Conservation (phyloP, 2,888 invertebrate genomes). For the Himalopsyche japonica region DNA sequence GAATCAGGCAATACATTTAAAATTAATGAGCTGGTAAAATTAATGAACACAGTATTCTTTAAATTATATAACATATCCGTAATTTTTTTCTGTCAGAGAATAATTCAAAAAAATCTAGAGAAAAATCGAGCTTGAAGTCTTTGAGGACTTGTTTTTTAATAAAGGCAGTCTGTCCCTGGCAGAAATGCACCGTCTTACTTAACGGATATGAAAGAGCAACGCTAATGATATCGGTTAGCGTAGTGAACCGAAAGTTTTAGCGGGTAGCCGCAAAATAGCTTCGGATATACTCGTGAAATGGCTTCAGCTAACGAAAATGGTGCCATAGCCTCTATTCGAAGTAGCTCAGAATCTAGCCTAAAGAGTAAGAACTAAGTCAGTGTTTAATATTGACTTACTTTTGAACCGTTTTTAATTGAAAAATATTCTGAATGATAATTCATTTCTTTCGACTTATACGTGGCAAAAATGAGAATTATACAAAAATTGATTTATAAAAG, state of each 20-base stretch:
- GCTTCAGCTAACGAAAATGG: background rate
- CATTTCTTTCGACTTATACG: too few relatives aligned
- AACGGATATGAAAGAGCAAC: constrained; percentile 12
- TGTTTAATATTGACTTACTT: background rate
- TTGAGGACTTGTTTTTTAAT: too few relatives aligned
- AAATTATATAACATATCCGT: too few relatives aligned
- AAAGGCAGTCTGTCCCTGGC: background rate
- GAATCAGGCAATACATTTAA: too few relatives aligned
- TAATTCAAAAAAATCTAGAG: too few relatives aligned
- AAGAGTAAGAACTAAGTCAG: background rate
- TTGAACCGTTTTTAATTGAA: background rate
- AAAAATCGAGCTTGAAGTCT: too few relatives aligned
- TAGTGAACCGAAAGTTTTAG: constrained; percentile 21
- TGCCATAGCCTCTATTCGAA: background rate
- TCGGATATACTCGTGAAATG: constrained; percentile 1
- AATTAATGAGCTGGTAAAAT: too few relatives aligned
- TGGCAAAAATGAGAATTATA: too few relatives aligned
- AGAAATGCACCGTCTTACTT: background rate
- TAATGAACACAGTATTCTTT: too few relatives aligned
- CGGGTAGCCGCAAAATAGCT: constrained; percentile 7
- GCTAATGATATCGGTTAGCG: constrained; percentile 30
- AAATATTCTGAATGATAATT: too few relatives aligned
- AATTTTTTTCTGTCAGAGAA: too few relatives aligned
- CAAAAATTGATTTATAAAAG: too few relatives aligned
- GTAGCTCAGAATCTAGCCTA: background rate